phyloP scores from a whole-genome alignment of 2,888 invertebrate species.

The Andrena hattorfiana region DNA sequence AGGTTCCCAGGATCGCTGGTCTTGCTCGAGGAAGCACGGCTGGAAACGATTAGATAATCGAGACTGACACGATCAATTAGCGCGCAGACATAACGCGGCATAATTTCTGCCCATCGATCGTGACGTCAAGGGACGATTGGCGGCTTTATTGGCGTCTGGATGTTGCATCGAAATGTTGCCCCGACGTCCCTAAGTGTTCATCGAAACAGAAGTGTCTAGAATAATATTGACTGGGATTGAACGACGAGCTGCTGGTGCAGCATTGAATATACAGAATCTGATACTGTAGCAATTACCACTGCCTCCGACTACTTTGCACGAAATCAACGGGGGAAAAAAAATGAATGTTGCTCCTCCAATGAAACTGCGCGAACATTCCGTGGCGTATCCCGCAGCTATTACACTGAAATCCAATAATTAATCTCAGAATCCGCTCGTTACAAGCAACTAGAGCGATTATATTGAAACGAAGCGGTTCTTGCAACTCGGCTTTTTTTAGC shows the following conservation, averaged over 20 bases:
- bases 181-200: not conserved
- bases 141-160: conserved; percentile 18
- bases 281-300: not conserved
- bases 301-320: not conserved
- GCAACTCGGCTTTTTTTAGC: not conserved
- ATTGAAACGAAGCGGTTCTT: not conserved
- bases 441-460: conserved; percentile 39
- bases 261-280: not conserved
- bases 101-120: conserved; percentile 75
- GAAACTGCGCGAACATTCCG: not conserved
- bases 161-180: not conserved
- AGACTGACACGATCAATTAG: conserved; percentile 70
- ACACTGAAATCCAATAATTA: conserved; percentile 44
- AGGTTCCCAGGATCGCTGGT: not conserved
- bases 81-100: conserved; percentile 69
- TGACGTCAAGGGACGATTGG: conserved; percentile 72
- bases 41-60: conserved; percentile 71
- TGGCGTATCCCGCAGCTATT: conserved; percentile 18
- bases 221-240: conserved; percentile 1
- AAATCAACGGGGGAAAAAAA: not conserved
- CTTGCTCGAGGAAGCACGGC: conserved; percentile 24
- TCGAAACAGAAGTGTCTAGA: not conserved
- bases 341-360: not conserved
- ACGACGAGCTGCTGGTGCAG: not conserved
- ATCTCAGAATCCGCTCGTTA: conserved; percentile 47